phyloP scores from a whole-genome alignment of 2,797 vertebrate genomes.

The Malacoraja senta region DNA sequence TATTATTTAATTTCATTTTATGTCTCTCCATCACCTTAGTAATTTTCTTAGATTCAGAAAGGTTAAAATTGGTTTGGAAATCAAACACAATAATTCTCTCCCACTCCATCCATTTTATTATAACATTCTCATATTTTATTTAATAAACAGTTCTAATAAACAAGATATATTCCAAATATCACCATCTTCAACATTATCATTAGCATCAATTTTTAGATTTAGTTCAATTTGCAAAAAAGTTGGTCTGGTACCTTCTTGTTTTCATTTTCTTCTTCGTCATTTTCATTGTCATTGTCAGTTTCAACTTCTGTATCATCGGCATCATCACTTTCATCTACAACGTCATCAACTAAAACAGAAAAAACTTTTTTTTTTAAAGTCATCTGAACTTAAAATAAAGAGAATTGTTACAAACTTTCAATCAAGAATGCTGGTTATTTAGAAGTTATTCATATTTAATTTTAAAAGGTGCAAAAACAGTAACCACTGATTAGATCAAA shows the following conservation, averaged over 20 bases:
- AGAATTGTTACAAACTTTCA: neutral
- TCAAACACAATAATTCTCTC: neutral
- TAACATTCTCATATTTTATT: neutral
- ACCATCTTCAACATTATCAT: neutral
- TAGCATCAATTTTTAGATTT: neutral
- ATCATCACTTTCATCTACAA: conserved; percentile 93
- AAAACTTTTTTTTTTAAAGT: neutral
- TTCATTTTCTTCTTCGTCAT: conserved; percentile 80
- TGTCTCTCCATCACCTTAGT: neutral
- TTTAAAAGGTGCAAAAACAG: neutral
- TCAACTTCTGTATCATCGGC: conserved; percentile 82
- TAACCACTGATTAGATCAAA: neutral
- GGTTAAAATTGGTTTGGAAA: neutral
- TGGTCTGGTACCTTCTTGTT: conserved; percentile 43
- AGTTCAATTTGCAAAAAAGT: neutral
- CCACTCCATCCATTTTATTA: neutral
- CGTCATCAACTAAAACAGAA: conserved; percentile 78
- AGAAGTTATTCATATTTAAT: neutral
- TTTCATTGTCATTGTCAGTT: conserved; percentile 77
- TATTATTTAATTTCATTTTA: neutral
- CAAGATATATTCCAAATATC: neutral
- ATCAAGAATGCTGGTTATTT: neutral
- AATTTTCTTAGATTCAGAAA: neutral
- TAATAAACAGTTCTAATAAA: neutral
- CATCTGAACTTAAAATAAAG: neutral